These are phyloP conservation scores for Nerophis ophidion DNA, from an alignment of 2,113 vertebrate genomes.

Conservation along the genomic window DNA sequence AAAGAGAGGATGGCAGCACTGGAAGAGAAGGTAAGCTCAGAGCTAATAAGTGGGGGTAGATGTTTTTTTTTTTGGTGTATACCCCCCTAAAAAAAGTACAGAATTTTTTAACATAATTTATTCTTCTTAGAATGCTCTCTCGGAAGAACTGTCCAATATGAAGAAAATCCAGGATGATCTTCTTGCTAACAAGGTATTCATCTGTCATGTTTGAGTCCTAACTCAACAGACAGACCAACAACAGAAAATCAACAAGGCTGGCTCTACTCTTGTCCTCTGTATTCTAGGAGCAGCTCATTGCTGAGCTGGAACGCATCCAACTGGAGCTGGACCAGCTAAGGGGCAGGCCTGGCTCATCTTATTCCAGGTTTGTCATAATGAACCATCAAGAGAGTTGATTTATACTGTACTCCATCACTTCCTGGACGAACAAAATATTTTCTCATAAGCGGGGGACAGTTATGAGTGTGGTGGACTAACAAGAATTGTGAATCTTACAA, in stretches of 20 bases:
- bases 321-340: conserved; percentile 87
- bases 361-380: conserved; percentile 77
- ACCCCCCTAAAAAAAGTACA: background rate
- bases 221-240: background rate
- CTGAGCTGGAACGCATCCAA: conserved; percentile 86
- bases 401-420: background rate
- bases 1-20: conserved; percentile 91
- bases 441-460: conserved; percentile 4
- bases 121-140: conserved; percentile 78
- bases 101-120: background rate
- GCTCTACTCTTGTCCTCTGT: conserved; percentile 6
- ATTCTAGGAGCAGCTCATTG: conserved; percentile 81
- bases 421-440: background rate
- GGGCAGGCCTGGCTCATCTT: conserved; percentile 78
- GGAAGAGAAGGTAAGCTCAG: conserved; percentile 80
- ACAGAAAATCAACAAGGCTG: background rate
- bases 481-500: conserved; percentile 27
- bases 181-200: conserved; percentile 81
- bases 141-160: conserved; percentile 89
- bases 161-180: conserved; percentile 92
- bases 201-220: background rate
- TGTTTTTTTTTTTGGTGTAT: too few relatives aligned
- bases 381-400: conserved; percentile 17
- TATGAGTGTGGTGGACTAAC: conserved; percentile 13
- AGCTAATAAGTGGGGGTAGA: background rate